Percentiles rank a stretch among this genome's conserved stretches.
Conservation (phyloP, 2,888 invertebrate species). For the Ephialtes manifestator region DNA sequence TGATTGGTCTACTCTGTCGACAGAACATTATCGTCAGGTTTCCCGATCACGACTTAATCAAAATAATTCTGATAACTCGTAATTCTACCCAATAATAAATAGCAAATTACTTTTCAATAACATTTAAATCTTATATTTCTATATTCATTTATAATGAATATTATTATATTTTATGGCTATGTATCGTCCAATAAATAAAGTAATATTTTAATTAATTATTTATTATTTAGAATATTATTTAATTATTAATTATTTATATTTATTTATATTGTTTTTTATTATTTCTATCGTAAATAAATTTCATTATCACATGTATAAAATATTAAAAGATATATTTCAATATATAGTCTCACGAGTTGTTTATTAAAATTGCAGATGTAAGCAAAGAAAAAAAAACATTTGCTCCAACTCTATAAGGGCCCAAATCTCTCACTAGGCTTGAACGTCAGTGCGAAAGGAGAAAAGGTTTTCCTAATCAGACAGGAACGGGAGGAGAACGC, state of each 20-base stretch:
- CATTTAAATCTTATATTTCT: too few relatives aligned
- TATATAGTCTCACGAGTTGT: neutral
- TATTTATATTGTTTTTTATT: neutral
- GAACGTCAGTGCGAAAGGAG: constrained; percentile 31
- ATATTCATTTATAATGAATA: too few relatives aligned
- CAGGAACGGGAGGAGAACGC: constrained; percentile 76
- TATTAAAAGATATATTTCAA: neutral
- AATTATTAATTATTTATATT: too few relatives aligned
- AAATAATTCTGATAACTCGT: neutral
- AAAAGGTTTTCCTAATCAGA: constrained; percentile 41
- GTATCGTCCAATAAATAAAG: too few relatives aligned
- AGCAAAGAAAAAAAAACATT: neutral
- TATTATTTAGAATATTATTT: too few relatives aligned
- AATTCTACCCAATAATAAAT: neutral
- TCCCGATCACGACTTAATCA: neutral
- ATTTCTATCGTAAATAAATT: neutral
- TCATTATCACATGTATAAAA: neutral
- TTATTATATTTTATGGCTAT: too few relatives aligned
- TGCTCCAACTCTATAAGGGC: constrained; percentile 3
- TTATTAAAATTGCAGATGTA: neutral
- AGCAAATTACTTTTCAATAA: neutral
- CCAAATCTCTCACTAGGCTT: neutral
- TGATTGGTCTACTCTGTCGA: constrained; percentile 46
- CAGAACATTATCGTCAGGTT: constrained; percentile 8
- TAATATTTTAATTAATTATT: too few relatives aligned